Conservation (phyloP, 1,140 invertebrate species). For the Caenorhabditis remanei region DNA sequence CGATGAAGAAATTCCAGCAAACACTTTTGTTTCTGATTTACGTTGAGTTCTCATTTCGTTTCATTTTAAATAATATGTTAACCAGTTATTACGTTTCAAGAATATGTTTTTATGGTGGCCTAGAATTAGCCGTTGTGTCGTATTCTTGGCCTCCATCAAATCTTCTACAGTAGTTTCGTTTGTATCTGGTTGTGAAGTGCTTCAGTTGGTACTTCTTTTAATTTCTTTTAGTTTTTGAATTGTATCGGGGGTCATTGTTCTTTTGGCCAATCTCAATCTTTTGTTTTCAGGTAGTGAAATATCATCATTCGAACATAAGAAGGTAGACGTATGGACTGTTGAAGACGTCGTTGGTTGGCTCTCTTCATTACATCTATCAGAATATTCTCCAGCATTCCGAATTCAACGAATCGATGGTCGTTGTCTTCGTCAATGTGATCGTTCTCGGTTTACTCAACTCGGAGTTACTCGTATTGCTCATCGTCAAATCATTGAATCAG, state of each 20-base stretch:
- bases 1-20: no score
- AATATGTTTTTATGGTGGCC: no score
- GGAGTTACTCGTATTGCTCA: slow-evolving; percentile 81
- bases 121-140: no score
- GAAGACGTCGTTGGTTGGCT: slow-evolving; percentile 81
- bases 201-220: no score
- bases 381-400: slow-evolving; percentile 80
- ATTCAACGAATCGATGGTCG: slow-evolving; percentile 79
- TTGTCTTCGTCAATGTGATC: slow-evolving; percentile 80
- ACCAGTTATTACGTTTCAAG: no score
- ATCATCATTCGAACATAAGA: slow-evolving; percentile 74
- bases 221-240: no score
- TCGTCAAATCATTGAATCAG: slow-evolving; percentile 80
- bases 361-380: slow-evolving; percentile 79
- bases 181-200: no score
- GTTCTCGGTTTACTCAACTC: slow-evolving; percentile 79
- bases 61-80: no score
- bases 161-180: no score
- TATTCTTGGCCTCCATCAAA: no score
- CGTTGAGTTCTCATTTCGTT: no score
- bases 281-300: slow-evolving; percentile 63
- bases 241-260: not conserved
- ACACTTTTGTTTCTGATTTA: no score
- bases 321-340: slow-evolving; percentile 79
- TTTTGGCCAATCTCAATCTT: not conserved